A percentile compares a stretch with the other conserved stretches of the same genome.
These are phyloP conservation scores for Oasisia sp. DNA, from an alignment of 2,888 invertebrate species.

Conservation along the genomic window DNA sequence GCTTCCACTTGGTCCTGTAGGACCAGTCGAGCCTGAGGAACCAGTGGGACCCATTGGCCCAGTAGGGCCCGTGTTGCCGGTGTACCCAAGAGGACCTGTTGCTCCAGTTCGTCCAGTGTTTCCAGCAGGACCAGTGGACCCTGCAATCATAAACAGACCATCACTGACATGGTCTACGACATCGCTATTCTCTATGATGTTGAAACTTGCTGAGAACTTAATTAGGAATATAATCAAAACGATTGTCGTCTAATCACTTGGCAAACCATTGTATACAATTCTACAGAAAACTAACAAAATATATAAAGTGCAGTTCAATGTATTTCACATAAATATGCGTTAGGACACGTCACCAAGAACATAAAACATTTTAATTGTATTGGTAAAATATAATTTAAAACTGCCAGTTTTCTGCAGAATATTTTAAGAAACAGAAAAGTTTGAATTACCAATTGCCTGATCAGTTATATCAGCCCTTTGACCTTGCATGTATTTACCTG, in stretches of 20 bases:
- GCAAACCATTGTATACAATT: neutral
- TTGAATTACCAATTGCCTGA: too few relatives aligned
- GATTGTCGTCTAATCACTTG: neutral
- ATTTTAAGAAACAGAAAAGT: too few relatives aligned
- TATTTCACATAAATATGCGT: too few relatives aligned
- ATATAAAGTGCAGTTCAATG: too few relatives aligned
- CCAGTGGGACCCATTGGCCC: conserved; percentile 17
- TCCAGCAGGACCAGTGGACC: neutral
- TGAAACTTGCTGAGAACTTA: neutral
- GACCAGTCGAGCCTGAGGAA: neutral
- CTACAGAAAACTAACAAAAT: too few relatives aligned
- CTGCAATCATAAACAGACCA: conserved; percentile 24
- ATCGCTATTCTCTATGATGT: too few relatives aligned
- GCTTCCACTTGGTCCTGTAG: conserved; percentile 17
- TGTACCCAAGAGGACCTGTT: conserved; percentile 17
- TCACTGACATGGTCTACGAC: neutral
- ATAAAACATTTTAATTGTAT: too few relatives aligned
- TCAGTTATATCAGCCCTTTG: neutral
- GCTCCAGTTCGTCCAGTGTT: conserved; percentile 13
- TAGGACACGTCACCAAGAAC: too few relatives aligned
- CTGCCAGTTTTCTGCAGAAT: neutral
- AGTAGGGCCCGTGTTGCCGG: neutral
- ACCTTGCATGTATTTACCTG: neutral
- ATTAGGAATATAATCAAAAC: neutral
- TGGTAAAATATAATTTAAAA: neutral